Evolutionary conservation across 30 jellyfish, hydroid and myxozoan genomes (phyloP), one percentile per base, ranked within the genome.

Genomic region (Hydra vulgaris): DNA sequence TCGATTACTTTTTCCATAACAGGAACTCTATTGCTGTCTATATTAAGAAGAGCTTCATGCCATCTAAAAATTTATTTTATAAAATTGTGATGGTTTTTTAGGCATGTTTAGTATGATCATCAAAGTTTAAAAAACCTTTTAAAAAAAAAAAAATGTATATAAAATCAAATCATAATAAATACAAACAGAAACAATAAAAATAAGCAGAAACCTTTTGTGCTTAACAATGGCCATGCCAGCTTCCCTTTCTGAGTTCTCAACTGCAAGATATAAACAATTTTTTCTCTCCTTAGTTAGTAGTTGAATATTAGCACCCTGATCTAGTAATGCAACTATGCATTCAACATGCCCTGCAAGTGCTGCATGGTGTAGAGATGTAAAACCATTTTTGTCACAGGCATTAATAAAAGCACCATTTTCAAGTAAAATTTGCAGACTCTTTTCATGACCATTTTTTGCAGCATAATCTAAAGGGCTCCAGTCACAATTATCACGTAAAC

Each of bases 391-490:
- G 79, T 87, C 98, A 17, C 73, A 66, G 19, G 98, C 98, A 81
- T 92, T 96, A 21, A 92, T 90, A 0, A 92, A 89, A 1, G 98
- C 98, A 67, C 88, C 98, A 72, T 92, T 92, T 55, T 87, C 96
- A 53, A 92, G 81, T 21, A 92, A 89, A 66, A 92, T 81, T 21
- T 54, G 66, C 89, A 87, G 66, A 40, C 96, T 83, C 73, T 92
- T 92, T 71, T 52, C 81, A 69, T 76, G 88, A 18, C 96, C 98
- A 78, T 87, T 66, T 56, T 93, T 88, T 7, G 98, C 95, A 0
- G 98, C 96, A 66, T 92, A 86, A 77, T 92, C 98, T 18, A 92
- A 80, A 3, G 98, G 98, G 22, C 96, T 92, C 98, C 98, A 92
- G 12, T 84, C 83, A 19, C 82, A 78, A 74, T 92, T 96, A 74